These are phyloP conservation scores for Poecilobothrus nobilitatus DNA, from an alignment of 2,888 invertebrate species.

Conservation along the genomic window DNA sequence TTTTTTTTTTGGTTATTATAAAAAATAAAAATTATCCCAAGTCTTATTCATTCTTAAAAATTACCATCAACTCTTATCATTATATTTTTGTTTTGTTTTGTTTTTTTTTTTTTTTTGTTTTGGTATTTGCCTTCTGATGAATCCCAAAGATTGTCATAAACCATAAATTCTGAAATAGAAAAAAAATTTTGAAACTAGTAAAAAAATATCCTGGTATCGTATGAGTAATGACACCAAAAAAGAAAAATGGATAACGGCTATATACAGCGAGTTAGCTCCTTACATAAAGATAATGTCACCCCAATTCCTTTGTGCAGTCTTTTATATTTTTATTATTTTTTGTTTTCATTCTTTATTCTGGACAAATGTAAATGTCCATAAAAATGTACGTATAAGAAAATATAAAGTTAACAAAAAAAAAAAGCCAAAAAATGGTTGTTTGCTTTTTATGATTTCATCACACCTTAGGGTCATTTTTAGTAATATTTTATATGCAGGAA, in stretches of 20 bases:
- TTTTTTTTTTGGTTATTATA: background rate
- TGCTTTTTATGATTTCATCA: background rate
- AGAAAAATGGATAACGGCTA: background rate
- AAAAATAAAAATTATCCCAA: background rate
- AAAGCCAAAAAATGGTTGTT: background rate
- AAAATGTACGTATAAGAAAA: background rate
- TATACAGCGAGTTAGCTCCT: too few relatives aligned
- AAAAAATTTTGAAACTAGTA: too few relatives aligned
- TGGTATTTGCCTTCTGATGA: background rate
- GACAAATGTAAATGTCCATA: background rate
- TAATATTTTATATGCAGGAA: background rate
- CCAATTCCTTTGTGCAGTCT: background rate
- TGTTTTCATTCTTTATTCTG: background rate
- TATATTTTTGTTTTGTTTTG: background rate
- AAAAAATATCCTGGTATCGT: too few relatives aligned
- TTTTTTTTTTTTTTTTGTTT: too few relatives aligned
- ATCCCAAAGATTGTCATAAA: background rate
- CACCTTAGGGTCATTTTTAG: constrained; percentile 4
- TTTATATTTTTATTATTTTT: background rate
- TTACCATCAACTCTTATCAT: background rate
- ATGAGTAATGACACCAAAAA: background rate
- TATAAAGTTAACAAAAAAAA: background rate
- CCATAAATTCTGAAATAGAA: background rate
- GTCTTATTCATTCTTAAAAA: background rate
- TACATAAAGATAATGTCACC: background rate